phyloP scores from a whole-genome alignment of 2,797 vertebrate genomes.

The Hippocampus kuda region DNA sequence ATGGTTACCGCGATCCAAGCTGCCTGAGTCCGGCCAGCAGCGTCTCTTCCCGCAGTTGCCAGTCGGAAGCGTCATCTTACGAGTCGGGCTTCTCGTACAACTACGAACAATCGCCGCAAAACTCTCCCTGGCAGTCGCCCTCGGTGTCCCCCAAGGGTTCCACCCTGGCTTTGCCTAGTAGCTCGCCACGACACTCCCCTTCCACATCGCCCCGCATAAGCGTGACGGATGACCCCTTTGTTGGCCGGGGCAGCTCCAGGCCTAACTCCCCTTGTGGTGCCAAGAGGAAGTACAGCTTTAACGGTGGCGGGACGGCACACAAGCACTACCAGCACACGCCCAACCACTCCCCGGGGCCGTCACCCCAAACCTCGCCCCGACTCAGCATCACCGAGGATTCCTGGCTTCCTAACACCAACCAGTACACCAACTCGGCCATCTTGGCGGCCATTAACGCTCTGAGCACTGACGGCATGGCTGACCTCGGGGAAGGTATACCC shows the following conservation, averaged over 20 bases:
- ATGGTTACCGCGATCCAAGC: slow-evolving; percentile 86
- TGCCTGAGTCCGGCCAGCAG: slow-evolving; percentile 96
- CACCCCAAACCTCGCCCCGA: slow-evolving; percentile 81
- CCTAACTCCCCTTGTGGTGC: slow-evolving; percentile 83
- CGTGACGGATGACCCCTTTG: slow-evolving; percentile 82
- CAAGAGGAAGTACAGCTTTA: slow-evolving; percentile 89
- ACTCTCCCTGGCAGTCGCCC: slow-evolving; percentile 93
- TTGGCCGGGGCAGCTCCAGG: slow-evolving; percentile 69
- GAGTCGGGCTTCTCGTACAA: slow-evolving; percentile 90
- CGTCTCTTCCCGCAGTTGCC: slow-evolving; percentile 90
- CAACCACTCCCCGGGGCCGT: slow-evolving; percentile 77
- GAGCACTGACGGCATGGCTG: slow-evolving; percentile 81
- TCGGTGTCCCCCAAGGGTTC: slow-evolving; percentile 90
- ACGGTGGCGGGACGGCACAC: slow-evolving; percentile 55
- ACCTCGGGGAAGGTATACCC: slow-evolving; percentile 84
- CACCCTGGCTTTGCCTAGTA: slow-evolving; percentile 61
- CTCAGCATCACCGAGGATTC: slow-evolving; percentile 85
- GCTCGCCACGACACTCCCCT: slow-evolving; percentile 80
- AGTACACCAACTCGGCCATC: slow-evolving; percentile 95
- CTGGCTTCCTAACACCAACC: slow-evolving; percentile 87
- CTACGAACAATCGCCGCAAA: slow-evolving; percentile 85
- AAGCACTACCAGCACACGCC: slow-evolving; percentile 79
- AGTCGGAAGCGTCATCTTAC: slow-evolving; percentile 90
- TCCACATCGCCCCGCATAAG: slow-evolving; percentile 78
- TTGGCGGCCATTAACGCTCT: slow-evolving; percentile 94